Evolutionary conservation across 2,113 vertebrate genomes (phyloP), one percentile per base, ranked within the genome.

Genomic region (Seriola aureovittata): DNA sequence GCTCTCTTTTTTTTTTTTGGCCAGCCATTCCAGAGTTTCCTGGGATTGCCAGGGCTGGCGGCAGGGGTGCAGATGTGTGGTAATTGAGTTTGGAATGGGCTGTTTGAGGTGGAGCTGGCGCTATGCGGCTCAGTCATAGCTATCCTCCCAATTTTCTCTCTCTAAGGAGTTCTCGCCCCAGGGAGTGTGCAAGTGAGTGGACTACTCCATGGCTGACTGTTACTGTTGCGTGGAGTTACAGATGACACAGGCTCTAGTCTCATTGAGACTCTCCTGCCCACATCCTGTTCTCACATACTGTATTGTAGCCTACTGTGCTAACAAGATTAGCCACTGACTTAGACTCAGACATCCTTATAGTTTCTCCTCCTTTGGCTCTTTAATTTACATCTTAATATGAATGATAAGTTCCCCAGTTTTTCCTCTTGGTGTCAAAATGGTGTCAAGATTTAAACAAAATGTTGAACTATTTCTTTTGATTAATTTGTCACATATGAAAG

Each of bases 71-170:
- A 91, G 79, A 91, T 84, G 87, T 90, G 88, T 91, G 88, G 90
- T 93, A 92, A 94, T 92, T 93, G 90, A 90, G 87, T 93, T 93
- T 89, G 82, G 86, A 86, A 91, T 82, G 86, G 85, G 46, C 79
- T 81, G 79, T 89, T 92, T 86, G 87, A 92, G 88, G 91, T 86
- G 92, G 89, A 86, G 90, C 80, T 74, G 74, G 34, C n/a, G 84
- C 86, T 78, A 80, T 75, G 82, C 77, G 25, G 86, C 85, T 92
- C 81, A 80, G 87, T 90, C 85, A 81, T 82, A 90, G 90, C 88
- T 78, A 81, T 71, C 74, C 80, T 71, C 78, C 72, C 86, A 85
- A 87, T 93, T 89, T 89, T 81, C 70, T 74, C 85, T 86, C 88
- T 86, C 79, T 72, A 57, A 86, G 84, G 82, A 92, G 78, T 75